Evolutionary conservation across 1,140 invertebrate species (phyloP).

Genomic region (Tetranychus urticae): DNA sequence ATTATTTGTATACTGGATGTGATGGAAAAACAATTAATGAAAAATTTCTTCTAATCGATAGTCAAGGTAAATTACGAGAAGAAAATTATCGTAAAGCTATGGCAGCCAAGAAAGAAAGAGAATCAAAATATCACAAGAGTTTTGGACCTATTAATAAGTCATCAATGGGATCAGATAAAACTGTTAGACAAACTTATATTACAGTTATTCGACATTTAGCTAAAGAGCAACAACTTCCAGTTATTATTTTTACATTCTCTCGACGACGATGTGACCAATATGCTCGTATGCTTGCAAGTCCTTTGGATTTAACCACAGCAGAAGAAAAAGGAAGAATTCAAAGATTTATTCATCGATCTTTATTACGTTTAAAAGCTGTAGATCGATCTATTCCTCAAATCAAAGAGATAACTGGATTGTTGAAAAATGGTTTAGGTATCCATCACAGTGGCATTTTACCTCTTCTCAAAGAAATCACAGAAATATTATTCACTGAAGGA

Average conservation of each 20-base stretch:
- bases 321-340: slow-evolving; percentile 59
- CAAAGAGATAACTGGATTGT: slow-evolving; percentile 40
- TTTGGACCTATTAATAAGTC: neutral
- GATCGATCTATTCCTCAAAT: slow-evolving; percentile 71
- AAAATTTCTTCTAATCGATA: slow-evolving; percentile 57
- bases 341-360: slow-evolving; percentile 54
- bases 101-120: slow-evolving; percentile 37
- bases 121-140: slow-evolving; percentile 10
- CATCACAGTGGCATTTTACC: slow-evolving; percentile 94
- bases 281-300: slow-evolving; percentile 29
- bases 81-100: slow-evolving; percentile 38
- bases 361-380: slow-evolving; percentile 52
- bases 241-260: slow-evolving; percentile 81
- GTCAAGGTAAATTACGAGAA: slow-evolving; percentile 37
- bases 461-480: slow-evolving; percentile 90
- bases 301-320: slow-evolving; percentile 52
- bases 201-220: slow-evolving; percentile 53
- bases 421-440: slow-evolving; percentile 74
- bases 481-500: slow-evolving; percentile 79
- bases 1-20: slow-evolving; percentile 70
- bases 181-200: slow-evolving; percentile 41
- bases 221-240: slow-evolving; percentile 58
- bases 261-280: slow-evolving; percentile 63
- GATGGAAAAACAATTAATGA: slow-evolving; percentile 56
- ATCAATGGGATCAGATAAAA: neutral